These are phyloP conservation scores for Arremon brunneinucha DNA, from an alignment of 2,797 vertebrate species.

Conservation along the genomic window DNA sequence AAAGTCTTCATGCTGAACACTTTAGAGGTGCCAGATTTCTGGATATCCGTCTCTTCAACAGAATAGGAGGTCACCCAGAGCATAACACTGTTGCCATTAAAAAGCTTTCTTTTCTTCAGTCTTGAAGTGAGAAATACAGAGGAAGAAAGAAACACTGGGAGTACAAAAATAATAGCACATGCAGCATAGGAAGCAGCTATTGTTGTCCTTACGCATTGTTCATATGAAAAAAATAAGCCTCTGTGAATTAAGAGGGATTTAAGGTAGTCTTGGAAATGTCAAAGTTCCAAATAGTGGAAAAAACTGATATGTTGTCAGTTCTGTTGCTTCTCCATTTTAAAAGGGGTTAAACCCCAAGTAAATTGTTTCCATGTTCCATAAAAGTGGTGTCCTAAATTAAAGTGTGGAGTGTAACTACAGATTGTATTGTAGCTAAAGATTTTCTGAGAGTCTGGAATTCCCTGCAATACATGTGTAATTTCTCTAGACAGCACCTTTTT, in stretches of 20 bases:
- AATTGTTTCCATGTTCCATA: not conserved
- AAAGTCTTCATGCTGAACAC: not conserved
- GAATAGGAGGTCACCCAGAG: not conserved
- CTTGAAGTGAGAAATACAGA: not conserved
- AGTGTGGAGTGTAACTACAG: not conserved
- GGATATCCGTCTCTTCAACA: not conserved
- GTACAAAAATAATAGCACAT: not conserved
- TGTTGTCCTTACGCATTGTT: not conserved
- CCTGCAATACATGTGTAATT: not conserved
- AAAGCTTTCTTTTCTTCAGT: not conserved
- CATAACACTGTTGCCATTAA: not conserved
- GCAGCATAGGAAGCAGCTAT: not conserved
- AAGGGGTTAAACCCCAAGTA: not conserved
- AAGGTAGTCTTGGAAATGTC: not conserved
- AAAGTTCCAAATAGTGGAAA: not conserved
- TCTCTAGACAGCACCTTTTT: not conserved
- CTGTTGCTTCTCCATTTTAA: not conserved
- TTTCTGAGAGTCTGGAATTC: not conserved
- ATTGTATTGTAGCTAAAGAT: not conserved
- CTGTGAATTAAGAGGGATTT: not conserved
- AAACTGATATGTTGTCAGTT: not conserved
- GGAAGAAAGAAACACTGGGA: not conserved
- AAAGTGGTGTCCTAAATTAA: not conserved
- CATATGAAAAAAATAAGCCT: not conserved
- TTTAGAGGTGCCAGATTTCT: not conserved